Percentiles rank a stretch among this genome's conserved stretches.
phyloP scores from a whole-genome alignment of 2,113 vertebrate species.

The Sterrhoptilus dennistouni region DNA sequence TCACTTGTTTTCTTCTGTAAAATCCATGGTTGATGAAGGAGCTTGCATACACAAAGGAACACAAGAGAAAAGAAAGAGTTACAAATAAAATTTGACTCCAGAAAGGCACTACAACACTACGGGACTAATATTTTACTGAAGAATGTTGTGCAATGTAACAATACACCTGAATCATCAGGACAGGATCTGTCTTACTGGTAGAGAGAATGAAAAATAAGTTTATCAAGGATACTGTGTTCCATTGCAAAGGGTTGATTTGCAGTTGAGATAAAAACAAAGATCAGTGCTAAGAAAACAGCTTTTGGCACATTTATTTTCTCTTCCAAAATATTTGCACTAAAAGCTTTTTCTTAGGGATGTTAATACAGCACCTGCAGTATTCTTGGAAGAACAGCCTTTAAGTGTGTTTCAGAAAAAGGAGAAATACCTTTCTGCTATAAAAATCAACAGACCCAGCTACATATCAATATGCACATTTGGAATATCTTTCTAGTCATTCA shows the following conservation, averaged over 20 bases:
- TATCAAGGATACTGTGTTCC: slow-evolving; percentile 39
- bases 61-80: neutral
- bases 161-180: neutral
- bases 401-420: slow-evolving; percentile 39
- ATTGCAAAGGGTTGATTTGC: slow-evolving; percentile 45
- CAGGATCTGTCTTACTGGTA: neutral
- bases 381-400: slow-evolving; percentile 55
- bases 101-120: neutral
- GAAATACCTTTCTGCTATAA: slow-evolving; percentile 59
- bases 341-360: slow-evolving; percentile 54
- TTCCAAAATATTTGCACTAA: slow-evolving; percentile 68
- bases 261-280: slow-evolving; percentile 63
- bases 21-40: neutral
- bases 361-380: slow-evolving; percentile 61
- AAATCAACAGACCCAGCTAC: slow-evolving; percentile 69
- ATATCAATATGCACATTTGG: slow-evolving; percentile 79
- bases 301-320: slow-evolving; percentile 52
- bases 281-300: slow-evolving; percentile 54
- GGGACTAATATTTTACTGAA: neutral
- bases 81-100: neutral
- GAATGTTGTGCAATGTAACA: neutral
- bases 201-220: slow-evolving; percentile 46
- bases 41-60: neutral
- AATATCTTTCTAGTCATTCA: slow-evolving; percentile 76
- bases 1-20: neutral